Evolutionary conservation across 2,888 invertebrate species (phyloP).

Genomic region (Coelogynopora nodosa): DNA sequence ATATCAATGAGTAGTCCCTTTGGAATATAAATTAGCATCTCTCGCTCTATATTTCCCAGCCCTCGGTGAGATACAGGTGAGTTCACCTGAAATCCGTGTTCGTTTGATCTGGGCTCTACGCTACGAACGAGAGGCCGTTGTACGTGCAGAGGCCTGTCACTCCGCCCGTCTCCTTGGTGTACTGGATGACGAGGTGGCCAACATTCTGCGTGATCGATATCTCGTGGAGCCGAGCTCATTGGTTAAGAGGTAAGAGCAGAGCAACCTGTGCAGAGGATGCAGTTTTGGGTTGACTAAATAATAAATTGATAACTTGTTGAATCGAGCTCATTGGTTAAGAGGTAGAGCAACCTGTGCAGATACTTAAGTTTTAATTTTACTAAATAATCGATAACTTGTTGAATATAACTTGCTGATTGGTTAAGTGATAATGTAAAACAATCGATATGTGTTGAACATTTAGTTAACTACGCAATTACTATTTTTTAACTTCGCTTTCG

Average conservation of each 20-base stretch:
- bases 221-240: slow-evolving; percentile 57
- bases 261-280: neutral
- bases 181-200: slow-evolving; percentile 54
- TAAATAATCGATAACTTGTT: slow-evolving; percentile 58
- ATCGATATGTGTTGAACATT: no score
- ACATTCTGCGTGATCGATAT: slow-evolving; percentile 57
- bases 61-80: slow-evolving; percentile 56
- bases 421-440: no score
- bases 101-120: slow-evolving; percentile 59
- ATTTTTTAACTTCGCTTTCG: no score
- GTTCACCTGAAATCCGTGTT: slow-evolving; percentile 53
- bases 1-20: no score
- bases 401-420: slow-evolving; percentile 51
- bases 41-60: no score
- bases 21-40: no score
- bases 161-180: slow-evolving; percentile 53
- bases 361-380: no score
- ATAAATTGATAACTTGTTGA: slow-evolving; percentile 59
- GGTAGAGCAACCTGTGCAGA: slow-evolving; percentile 49
- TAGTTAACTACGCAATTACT: no score
- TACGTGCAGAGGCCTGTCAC: slow-evolving; percentile 60
- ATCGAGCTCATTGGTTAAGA: slow-evolving; percentile 54
- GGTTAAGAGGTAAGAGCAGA: slow-evolving; percentile 55
- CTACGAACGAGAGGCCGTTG: slow-evolving; percentile 58
- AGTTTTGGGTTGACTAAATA: no score